Conservation (phyloP, 2,113 vertebrate genomes). For the Scomber colias region DNA sequence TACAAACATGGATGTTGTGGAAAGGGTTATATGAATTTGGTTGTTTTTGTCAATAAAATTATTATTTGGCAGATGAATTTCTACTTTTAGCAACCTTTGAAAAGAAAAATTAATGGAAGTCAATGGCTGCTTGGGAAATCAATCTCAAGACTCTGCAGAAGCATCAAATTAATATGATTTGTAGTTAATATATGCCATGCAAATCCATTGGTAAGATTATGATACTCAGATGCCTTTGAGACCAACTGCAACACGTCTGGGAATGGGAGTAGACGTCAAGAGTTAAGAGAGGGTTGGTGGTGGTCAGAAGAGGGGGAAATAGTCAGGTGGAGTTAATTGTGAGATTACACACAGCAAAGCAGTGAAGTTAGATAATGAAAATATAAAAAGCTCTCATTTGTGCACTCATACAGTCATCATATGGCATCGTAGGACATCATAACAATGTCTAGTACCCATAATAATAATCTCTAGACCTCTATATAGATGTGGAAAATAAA, state of each 20-base stretch:
- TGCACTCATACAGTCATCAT: constrained; percentile 54
- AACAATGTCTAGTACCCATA: constrained; percentile 46
- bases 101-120: background rate
- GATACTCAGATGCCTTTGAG: constrained; percentile 23
- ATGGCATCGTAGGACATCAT: constrained; percentile 48
- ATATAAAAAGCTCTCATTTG: constrained; percentile 42
- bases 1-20: background rate
- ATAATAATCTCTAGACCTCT: constrained; percentile 59
- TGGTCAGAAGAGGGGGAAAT: constrained; percentile 27
- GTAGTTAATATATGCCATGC: constrained; percentile 25
- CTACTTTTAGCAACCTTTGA: background rate
- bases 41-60: too few relatives aligned
- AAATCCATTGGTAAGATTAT: constrained; percentile 15
- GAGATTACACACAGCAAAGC: constrained; percentile 70
- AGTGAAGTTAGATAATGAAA: constrained; percentile 69
- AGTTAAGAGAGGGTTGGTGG: constrained; percentile 18
- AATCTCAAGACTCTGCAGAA: background rate
- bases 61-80: background rate
- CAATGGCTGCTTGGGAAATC: background rate
- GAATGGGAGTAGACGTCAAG: constrained; percentile 23
- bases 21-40: background rate
- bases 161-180: background rate
- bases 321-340: constrained; percentile 55
- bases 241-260: background rate
- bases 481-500: constrained; percentile 76